Base-by-base conservation (phyloP, 2,797 vertebrate species). In the Esox masquinongy region DNA sequence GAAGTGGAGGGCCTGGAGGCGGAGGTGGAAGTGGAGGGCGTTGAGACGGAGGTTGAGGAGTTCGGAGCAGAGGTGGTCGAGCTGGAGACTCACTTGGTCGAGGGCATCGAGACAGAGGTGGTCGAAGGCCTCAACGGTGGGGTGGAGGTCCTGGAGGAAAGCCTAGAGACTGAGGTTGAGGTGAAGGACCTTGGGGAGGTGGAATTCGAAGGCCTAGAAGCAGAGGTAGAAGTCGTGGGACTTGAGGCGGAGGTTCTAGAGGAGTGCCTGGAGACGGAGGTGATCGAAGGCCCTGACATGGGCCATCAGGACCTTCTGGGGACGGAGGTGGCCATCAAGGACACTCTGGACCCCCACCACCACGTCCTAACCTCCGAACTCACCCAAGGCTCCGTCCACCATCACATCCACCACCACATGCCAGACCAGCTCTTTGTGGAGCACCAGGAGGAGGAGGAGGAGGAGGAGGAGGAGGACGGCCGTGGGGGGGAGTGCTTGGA, bases 341-440 rank as follows among this genome's bases (percentile, higher is more conserved):
- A 98, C 86, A 95, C 94, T 8, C 88, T 98, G 79, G 96, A 96
- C 43, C 86, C 88, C 76, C 89, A 93, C 47, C 93, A 95, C 77
- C 96, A 98, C 24, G 97, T 98, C 47, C 86, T 99, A 81, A 92
- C 96, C 63, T 94, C 97, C 1, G 96, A 97, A 82, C 94, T 99
- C 74, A 95, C 95, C 15, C 97, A 96, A 86, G 95, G 96, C 84
- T 93, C 93, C 14, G 84, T 95, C 78, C 82, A 91, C 16, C 94
- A 95, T 77, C 94, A 91, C 43, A 47, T 47, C 94, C 87, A 95
- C 95, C 0, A 95, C 96, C 78, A 91, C 73, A 95, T 96, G 84
- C 91, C 96, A 2, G 97, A 99, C 83, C 97, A 99, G 89, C 97
- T 99, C 74, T 98, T 99, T 85, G 97, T 99, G 87, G 95, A 97